A percentile compares a stretch with the other conserved stretches of the same genome.
Evolutionary conservation across 1,140 invertebrate species (phyloP).

Genomic region (Babylonia areolata): DNA sequence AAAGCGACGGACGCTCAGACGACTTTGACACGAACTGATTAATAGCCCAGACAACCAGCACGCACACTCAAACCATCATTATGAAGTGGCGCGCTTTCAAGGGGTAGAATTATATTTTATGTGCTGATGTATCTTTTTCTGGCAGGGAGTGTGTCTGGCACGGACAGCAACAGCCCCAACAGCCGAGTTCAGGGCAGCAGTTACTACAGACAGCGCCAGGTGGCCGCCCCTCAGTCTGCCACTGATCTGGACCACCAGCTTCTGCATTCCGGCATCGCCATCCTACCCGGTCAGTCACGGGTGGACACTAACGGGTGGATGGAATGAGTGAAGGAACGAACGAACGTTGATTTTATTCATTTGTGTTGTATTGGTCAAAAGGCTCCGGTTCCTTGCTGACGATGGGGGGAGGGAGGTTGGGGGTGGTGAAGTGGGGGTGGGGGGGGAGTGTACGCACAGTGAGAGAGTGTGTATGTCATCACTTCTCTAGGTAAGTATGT

Average conservation of each 20-base stretch:
- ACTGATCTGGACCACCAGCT: conserved; percentile 91
- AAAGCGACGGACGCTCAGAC: no score
- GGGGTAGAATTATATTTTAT: no score
- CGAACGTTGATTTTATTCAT: neutral
- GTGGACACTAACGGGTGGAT: no score
- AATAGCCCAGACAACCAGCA: no score
- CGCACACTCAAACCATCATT: no score
- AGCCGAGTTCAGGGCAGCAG: neutral
- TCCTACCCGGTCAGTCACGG: conserved; percentile 64
- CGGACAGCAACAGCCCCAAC: neutral
- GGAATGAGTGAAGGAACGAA: neutral
- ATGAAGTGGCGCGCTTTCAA: no score
- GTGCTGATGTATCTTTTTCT: neutral
- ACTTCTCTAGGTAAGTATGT: no score
- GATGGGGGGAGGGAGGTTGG: neutral
- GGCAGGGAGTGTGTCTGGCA: no score
- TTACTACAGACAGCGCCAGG: conserved; percentile 35
- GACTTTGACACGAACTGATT: no score
- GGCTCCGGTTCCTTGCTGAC: neutral
- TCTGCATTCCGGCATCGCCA: conserved; percentile 61
- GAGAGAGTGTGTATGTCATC: no score
- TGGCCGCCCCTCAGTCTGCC: conserved; percentile 86
- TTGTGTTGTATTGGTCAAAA: neutral
- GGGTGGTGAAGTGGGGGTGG: no score
- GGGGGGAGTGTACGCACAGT: no score